Evolutionary conservation across 2,797 vertebrate genomes (phyloP), one percentile per base, ranked within the genome.

Genomic region (Otolemur crassicaudatus): DNA sequence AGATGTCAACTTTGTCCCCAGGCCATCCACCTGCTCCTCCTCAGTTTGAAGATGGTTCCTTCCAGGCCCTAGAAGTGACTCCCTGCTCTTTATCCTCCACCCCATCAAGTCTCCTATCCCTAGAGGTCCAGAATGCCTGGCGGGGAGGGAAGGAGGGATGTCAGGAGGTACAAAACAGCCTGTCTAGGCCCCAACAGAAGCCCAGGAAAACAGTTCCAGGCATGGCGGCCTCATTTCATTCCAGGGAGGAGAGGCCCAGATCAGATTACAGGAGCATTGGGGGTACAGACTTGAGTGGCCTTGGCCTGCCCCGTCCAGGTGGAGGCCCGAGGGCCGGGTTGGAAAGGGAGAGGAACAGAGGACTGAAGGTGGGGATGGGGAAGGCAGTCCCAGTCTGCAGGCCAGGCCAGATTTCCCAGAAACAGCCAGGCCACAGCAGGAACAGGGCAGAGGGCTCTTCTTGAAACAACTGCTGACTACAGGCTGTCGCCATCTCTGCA

Each of bases 401-500:
- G 63, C 31, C 19, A 0, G 82, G 27, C 43, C 40, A 17, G 34
- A 53, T 77, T 76, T 65, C n/a, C 31, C 17, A 19, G 60, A 4
- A 91, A 63, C 77, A 43, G 53, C 34, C 72, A 40, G 87, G 77
- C 82, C 46, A 31, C 40, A 11, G 23, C 67, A 37, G 90, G 94
- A 75, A 61, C 6, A 7, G 77, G 60, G 40, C 0, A 0, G 7
- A 49, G 88, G 97, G 89, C 93, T 96, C 96, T 76, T 90, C 37
- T 58, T 1, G 22, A 72, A 87, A 89, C 75, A 9, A 9, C 22
- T 3, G 72, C 34, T 9, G 65, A 70, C 87, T 96, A 97, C 60
- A 23, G 90, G 75, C 58, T 73, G 40, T 94, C 81, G 1, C 98
- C 98, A 90, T 99, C 98, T 89, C 98, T 98, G 97, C 98, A 23